phyloP scores from a whole-genome alignment of 2,797 vertebrate species.

The Buphagus erythrorhynchus region DNA sequence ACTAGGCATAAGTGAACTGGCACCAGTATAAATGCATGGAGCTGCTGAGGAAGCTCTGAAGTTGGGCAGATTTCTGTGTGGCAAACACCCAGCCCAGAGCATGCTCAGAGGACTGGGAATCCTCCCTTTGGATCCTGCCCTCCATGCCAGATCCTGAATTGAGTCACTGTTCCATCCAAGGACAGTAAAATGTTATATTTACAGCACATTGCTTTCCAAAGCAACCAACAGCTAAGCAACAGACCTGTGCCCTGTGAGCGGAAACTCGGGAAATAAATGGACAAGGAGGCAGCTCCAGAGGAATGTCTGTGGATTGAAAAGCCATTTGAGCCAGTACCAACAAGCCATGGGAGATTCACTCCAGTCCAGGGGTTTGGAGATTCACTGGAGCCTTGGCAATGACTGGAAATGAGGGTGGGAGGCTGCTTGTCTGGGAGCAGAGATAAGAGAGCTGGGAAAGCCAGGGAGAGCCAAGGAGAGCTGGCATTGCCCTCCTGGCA shows the following conservation, averaged over 20 bases:
- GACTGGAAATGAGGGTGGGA: neutral
- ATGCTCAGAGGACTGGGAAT: neutral
- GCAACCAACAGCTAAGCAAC: conserved; percentile 32
- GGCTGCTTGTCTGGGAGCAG: neutral
- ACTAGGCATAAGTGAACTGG: neutral
- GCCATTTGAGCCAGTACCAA: neutral
- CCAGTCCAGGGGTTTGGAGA: neutral
- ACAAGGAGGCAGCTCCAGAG: neutral
- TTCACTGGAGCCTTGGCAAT: neutral
- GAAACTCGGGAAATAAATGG: neutral
- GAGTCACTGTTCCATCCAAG: neutral
- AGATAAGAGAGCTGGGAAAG: neutral
- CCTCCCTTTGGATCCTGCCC: neutral
- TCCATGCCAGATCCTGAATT: neutral
- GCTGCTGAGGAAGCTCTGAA: neutral
- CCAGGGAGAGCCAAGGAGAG: neutral
- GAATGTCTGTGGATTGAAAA: neutral
- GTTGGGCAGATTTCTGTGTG: neutral
- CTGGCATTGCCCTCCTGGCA: neutral
- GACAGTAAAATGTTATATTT: neutral
- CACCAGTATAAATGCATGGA: rapidly evolving
- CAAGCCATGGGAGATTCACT: rapidly evolving
- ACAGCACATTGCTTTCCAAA: conserved; percentile 11
- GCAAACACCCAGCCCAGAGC: neutral
- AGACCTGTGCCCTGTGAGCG: neutral